Evolutionary conservation across 2,113 vertebrate genomes (phyloP).

Genomic region (Prietella phreatophila): DNA sequence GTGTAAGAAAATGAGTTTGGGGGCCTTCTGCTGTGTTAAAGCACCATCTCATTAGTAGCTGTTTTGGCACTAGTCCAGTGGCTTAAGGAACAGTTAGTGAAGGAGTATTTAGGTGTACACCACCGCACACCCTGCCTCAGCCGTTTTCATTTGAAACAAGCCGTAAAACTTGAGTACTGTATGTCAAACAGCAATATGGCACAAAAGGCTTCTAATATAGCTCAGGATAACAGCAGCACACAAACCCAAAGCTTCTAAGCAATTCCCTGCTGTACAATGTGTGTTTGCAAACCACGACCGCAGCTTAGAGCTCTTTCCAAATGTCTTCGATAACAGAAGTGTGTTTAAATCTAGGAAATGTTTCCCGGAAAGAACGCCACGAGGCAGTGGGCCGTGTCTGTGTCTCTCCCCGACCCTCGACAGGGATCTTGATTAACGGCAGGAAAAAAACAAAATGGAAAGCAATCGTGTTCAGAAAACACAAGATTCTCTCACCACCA

Average conservation of each 20-base stretch:
- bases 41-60: conserved; percentile 9
- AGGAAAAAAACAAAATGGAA: neutral
- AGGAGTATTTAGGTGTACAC: neutral
- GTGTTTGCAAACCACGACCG: neutral
- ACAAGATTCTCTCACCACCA: neutral
- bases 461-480: neutral
- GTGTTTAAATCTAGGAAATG: neutral
- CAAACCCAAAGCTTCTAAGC: conserved; percentile 3
- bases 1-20: conserved; percentile 62
- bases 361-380: conserved; percentile 7
- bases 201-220: neutral
- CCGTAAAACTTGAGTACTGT: neutral
- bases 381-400: conserved; percentile 14
- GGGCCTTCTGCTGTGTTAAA: conserved; percentile 48
- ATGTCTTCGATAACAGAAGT: neutral
- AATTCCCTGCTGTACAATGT: neutral
- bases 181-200: neutral
- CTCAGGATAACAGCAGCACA: neutral
- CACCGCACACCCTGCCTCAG: too few relatives aligned
- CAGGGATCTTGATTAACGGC: neutral
- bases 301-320: neutral
- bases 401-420: neutral
- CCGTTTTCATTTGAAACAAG: neutral
- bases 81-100: neutral
- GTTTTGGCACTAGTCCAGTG: conserved; percentile 8